Evolutionary conservation across 2,888 invertebrate genomes (phyloP), one percentile per base, ranked within the genome.

Genomic region (Pardosa pseudoannulata): DNA sequence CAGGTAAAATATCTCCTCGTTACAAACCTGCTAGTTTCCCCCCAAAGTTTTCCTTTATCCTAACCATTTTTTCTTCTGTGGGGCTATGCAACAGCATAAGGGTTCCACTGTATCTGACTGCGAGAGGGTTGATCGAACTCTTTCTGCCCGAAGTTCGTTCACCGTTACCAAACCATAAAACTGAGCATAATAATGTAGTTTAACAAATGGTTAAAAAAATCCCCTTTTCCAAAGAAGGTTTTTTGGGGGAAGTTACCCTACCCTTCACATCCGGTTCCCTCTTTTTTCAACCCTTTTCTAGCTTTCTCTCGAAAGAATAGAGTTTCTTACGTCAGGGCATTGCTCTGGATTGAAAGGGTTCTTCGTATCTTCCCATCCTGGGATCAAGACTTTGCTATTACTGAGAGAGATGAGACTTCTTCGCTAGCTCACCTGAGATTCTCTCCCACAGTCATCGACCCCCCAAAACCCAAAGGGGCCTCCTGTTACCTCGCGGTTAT

Each of bases 101-200:
- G 23, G 7, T 36, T 32, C 65, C 31, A 19, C 19, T 19, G 31
- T 70, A 71, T 27, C 50, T 9, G 28, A 9, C n/a, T 28, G 31
- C 13, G 65, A 71, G 73, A 68, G 79, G 56, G 74, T 81, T 81
- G 81, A 81, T 74, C 74, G 81, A 81, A 81, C 81, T 62, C 74
- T 80, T 29, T 27, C 31, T 16, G 28, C 11, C 41, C 41, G 3
- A 19, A 68, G 81, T 81, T 81, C 74, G 39, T 74, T 81, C 74
- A 74, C 81, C 74, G 81, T 46, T 36, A 39, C 50, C 62, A 74
- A 50, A 56, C 46, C 46, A 81, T 74, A 70, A 74, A 74, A 74
- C 68, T 80, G 79, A 80, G 28, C 19, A 46, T 50, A 67, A 80
- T 68, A 80, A 67, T 67, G 29, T 19, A 31, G 29, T 72, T 19